A percentile compares a stretch with the other conserved stretches of the same genome.
Evolutionary conservation across 2,888 invertebrate genomes (phyloP).

Genomic region (Hoplodrina ambigua): DNA sequence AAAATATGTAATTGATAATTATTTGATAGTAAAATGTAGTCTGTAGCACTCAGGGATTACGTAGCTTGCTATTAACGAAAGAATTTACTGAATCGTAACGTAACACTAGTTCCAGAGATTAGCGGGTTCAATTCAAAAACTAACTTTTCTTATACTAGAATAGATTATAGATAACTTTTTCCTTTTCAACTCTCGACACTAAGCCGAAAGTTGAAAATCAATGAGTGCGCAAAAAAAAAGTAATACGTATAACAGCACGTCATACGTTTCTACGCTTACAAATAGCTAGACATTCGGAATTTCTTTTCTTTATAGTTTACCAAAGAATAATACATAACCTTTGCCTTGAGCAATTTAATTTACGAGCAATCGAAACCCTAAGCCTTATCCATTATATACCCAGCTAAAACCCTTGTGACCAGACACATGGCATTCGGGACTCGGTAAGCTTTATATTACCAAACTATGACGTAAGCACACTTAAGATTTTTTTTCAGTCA

Average conservation of each 20-base stretch:
- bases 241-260: not conserved
- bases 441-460: slow-evolving; percentile 14
- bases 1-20: too few species aligned
- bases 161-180: too few species aligned
- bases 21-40: too few species aligned
- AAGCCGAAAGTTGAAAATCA: too few species aligned
- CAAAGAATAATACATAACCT: not conserved
- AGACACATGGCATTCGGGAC: slow-evolving; percentile 20
- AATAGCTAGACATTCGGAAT: not conserved
- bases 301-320: not conserved
- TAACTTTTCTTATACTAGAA: too few species aligned
- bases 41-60: too few species aligned
- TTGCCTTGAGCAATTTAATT: slow-evolving; percentile 24
- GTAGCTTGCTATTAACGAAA: too few species aligned
- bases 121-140: too few species aligned
- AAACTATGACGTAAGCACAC: slow-evolving; percentile 34
- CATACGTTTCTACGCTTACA: slow-evolving; percentile 5
- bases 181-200: too few species aligned
- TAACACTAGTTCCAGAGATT: too few species aligned
- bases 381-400: slow-evolving; percentile 13
- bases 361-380: slow-evolving; percentile 17
- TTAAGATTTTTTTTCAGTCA: slow-evolving; percentile 14
- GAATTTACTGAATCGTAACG: too few species aligned
- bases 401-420: slow-evolving; percentile 29
- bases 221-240: too few species aligned